Evolutionary conservation across 2,113 vertebrate genomes (phyloP).

Genomic region (Halichoeres trimaculatus): DNA sequence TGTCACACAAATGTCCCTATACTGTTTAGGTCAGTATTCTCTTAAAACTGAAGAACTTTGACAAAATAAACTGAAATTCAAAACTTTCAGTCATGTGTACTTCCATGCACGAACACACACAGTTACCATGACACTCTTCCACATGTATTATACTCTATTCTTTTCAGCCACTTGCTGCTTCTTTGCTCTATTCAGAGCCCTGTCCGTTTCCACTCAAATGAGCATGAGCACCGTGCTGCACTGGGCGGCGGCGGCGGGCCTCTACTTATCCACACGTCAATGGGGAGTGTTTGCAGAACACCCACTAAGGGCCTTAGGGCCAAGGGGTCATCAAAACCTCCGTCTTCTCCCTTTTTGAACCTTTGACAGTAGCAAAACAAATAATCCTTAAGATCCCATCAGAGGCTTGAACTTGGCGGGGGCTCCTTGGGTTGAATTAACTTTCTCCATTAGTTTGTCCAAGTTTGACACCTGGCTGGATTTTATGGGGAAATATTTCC

Average conservation of each 20-base stretch:
- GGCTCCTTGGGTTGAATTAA: conserved; percentile 62
- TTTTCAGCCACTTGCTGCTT: conserved; percentile 51
- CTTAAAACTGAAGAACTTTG: background rate
- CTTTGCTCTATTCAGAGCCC: conserved; percentile 59
- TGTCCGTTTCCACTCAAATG: conserved; percentile 75
- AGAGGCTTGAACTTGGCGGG: conserved; percentile 77
- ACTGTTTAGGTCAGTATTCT: background rate
- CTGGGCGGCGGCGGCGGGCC: conserved; percentile 40
- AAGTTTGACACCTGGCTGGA: conserved; percentile 54
- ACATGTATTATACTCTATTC: conserved; percentile 44
- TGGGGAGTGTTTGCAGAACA: conserved; percentile 78
- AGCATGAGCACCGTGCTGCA: conserved; percentile 47
- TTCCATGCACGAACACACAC: background rate
- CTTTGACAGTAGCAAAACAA: conserved; percentile 79
- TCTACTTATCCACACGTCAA: conserved; percentile 76
- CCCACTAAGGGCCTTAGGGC: conserved; percentile 76
- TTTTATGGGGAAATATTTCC: conserved; percentile 2
- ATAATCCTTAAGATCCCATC: conserved; percentile 77
- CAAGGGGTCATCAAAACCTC: conserved; percentile 81
- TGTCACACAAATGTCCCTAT: too few species aligned
- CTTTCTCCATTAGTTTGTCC: conserved; percentile 44
- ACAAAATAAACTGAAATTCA: conserved; percentile 18
- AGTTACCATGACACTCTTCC: conserved; percentile 22
- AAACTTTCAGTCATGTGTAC: conserved; percentile 1
- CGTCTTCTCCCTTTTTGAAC: conserved; percentile 72